Base-by-base conservation (phyloP, 2,888 invertebrate species). In the Oscheius onirici region DNA sequence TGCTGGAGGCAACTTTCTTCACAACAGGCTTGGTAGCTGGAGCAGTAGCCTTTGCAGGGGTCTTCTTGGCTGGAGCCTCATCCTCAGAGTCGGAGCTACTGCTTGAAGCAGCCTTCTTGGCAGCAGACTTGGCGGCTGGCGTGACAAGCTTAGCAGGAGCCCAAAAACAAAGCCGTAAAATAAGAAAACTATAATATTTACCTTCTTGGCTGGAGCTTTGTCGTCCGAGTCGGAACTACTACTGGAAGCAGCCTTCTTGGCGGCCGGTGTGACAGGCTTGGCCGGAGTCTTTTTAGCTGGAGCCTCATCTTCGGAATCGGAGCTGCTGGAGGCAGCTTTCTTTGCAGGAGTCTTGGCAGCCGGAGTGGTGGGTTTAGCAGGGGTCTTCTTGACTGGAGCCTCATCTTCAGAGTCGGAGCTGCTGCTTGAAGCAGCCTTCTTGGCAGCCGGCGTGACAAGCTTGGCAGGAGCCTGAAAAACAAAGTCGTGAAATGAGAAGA, bases 391-490 rank as follows among this genome's bases (percentile, higher is more conserved):
- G 46, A 13, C 1, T 5, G 20, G n/a, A 3, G 46, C 46, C n/a
- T n/a, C 28, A 11, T 13, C 26, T 15, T 34, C 34, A 8, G 34
- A 34, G 8, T 34, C 34, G 3, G 10, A 28, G n/a, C 26, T 46
- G n/a, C 17, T 17, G 17, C 20, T 26, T 5, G n/a, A 20, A 8
- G n/a, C 22, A 44, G 70, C 40, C 46, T 73, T 74, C 40, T 79
- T 78, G 3, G 73, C 60, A 20, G 55, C 66, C 8, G 81, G 77
- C n/a, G 75, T 73, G 22, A 69, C 78, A 15, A 63, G 72, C 44
- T 76, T 77, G 10, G 28, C 65, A 60, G 60, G 34, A 24, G 40
- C 10, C 66, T 66, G 49, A 17, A 66, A 52, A n/a, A n/a, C n/a
- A n/a, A n/a, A n/a, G n/a, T n/a, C n/a, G n/a, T n/a, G n/a, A n/a